Conservation (phyloP, 1,140 invertebrate genomes). For the Drosophila sechellia region DNA sequence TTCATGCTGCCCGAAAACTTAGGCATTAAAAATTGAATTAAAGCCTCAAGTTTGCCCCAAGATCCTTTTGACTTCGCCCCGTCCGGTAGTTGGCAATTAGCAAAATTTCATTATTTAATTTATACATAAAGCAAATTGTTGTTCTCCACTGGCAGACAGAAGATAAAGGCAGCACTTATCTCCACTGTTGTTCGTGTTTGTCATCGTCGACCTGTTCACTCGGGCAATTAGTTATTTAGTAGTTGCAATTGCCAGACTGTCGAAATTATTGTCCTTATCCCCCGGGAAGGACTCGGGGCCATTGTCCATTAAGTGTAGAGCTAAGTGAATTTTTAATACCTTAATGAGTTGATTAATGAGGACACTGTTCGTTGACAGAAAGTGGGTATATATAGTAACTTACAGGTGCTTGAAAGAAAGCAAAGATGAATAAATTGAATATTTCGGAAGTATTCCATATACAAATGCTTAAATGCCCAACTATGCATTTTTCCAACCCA, state of each 20-base stretch:
- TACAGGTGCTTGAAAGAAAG: too few species aligned
- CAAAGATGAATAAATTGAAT: not conserved
- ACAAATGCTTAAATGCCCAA: not conserved
- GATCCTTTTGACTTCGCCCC: slow-evolving; percentile 38
- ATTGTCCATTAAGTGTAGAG: slow-evolving; percentile 47
- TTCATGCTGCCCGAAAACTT: slow-evolving; percentile 69
- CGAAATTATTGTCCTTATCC: slow-evolving; percentile 42
- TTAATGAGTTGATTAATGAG: slow-evolving; percentile 36
- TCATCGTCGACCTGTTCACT: slow-evolving; percentile 35
- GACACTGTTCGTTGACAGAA: too few species aligned
- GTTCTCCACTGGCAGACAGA: slow-evolving; percentile 26
- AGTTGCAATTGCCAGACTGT: slow-evolving; percentile 52
- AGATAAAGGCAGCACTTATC: slow-evolving; percentile 50
- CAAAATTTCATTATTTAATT: slow-evolving; percentile 74
- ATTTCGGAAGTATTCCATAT: not conserved
- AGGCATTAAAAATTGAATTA: slow-evolving; percentile 80
- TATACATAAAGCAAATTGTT: slow-evolving; percentile 53
- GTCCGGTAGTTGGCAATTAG: slow-evolving; percentile 62
- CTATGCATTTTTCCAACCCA: slow-evolving; percentile 17
- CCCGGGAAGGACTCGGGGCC: slow-evolving; percentile 6
- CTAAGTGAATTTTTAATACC: slow-evolving; percentile 45
- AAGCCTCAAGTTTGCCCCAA: slow-evolving; percentile 46
- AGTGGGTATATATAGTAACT: too few species aligned
- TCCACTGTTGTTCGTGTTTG: slow-evolving; percentile 24
- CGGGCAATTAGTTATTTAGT: slow-evolving; percentile 74